Evolutionary conservation across 2,113 vertebrate genomes (phyloP).

Genomic region (Phodopus roborovskii): DNA sequence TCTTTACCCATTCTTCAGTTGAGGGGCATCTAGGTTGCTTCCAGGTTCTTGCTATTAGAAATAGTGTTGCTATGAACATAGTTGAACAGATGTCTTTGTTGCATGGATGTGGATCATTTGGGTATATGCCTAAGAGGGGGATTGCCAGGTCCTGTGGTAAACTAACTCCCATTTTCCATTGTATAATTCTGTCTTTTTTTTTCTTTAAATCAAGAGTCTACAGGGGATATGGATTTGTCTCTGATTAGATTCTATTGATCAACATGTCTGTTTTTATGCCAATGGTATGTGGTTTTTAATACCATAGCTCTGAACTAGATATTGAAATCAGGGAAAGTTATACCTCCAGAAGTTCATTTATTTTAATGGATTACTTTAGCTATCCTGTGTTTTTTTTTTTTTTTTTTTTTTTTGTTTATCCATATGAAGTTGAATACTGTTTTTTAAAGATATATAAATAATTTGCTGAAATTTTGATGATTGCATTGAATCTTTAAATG

Average conservation of each 20-base stretch:
- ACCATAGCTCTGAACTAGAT: background rate
- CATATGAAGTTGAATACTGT: background rate
- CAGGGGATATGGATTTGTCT: background rate
- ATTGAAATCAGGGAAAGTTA: background rate
- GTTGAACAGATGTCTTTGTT: no score
- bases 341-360: background rate
- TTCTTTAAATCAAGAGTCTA: background rate
- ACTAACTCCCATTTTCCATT: no score
- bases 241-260: background rate
- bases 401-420: no score
- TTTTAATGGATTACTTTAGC: background rate
- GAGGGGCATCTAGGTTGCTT: no score
- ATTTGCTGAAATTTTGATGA: background rate
- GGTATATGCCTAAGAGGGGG: no score
- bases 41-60: no score
- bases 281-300: background rate
- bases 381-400: no score
- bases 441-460: background rate
- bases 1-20: no score
- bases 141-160: no score
- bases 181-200: background rate
- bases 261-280: no score
- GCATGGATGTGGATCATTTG: no score
- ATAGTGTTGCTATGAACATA: no score
- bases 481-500: background rate